Evolutionary conservation across 1,140 invertebrate species (phyloP), one percentile per base, ranked within the genome.

Genomic region (Caenorhabditis elegans): DNA sequence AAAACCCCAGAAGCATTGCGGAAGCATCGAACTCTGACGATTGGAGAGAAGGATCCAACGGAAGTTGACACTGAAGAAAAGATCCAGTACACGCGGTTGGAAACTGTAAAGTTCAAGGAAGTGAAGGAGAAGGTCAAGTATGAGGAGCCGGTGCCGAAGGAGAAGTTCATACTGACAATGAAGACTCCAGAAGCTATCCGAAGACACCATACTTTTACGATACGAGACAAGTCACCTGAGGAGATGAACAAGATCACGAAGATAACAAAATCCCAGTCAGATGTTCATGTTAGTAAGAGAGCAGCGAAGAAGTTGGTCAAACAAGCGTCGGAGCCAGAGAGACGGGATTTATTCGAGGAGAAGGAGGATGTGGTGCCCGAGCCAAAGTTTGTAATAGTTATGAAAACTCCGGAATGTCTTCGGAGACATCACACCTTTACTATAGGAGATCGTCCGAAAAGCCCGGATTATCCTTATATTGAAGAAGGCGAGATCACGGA

Each of bases 381-480:
- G 19, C 60, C 60, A n/a, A 70, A 70, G 11, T 79, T 65, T 47
- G 78, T 79, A 13, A 60, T 79, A 1, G 55, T 79, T 1, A 48
- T 46, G 51, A 79, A 79, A 28, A 79, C 78, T 47, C 78, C 78
- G 26, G 51, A 78, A 51, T 78, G 46, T 28, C 55, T 79, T 17
- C 53, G 78, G 28, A 39, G 78, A 55, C 78, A 79, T 79, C 78
- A 79, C 24, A 79, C 78, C 22, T 79, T 79, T n/a, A 79, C 51
- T 13, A 53, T 79, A 6, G 78, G 78, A 39, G 78, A 79, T 10
- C 31, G 78, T 55, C 51, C 78, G 10, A 51, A 53, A 24, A 79
- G 49, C 15, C 78, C 78, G 11, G 78, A 79, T 60, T 51, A 55
- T 43, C 78, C 78, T 4, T 79, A 53, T n/a, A 79, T 79, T 24